Percentiles rank a stretch among this genome's conserved stretches.
Evolutionary conservation across 2,888 invertebrate genomes (phyloP).

Genomic region (Thecophora atra): DNA sequence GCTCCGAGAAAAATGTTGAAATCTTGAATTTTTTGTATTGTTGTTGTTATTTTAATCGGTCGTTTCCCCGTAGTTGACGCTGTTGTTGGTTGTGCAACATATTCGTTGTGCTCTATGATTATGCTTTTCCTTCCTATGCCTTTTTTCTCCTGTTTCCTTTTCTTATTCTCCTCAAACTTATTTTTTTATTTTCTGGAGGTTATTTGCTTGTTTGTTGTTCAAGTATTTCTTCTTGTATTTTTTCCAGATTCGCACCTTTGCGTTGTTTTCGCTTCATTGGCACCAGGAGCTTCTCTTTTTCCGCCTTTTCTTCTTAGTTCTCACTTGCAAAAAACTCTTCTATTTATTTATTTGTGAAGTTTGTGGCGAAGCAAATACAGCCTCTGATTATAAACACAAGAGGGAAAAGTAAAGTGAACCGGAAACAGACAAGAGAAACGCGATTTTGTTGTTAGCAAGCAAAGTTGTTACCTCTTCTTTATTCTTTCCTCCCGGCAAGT

Average conservation of each 20-base stretch:
- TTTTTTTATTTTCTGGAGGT: too few relatives aligned
- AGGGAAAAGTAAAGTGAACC: neutral
- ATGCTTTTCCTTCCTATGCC: neutral
- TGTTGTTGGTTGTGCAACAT: neutral
- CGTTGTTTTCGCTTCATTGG: neutral
- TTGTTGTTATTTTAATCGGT: neutral
- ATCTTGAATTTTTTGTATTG: neutral
- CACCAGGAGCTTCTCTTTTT: neutral
- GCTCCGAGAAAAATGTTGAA: too few relatives aligned
- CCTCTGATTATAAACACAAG: constrained; percentile 1
- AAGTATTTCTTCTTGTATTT: constrained; percentile 2
- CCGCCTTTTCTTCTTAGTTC: neutral
- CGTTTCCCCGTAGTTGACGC: neutral
- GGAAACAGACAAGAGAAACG: constrained; percentile 8
- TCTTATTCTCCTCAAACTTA: too few relatives aligned
- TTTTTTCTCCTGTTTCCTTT: neutral
- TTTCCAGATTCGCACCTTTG: constrained; percentile 10
- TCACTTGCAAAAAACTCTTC: neutral
- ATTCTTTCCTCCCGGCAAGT: too few relatives aligned
- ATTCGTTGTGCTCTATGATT: neutral
- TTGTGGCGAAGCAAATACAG: constrained; percentile 2
- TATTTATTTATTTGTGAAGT: constrained; percentile 14
- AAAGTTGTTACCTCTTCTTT: too few relatives aligned
- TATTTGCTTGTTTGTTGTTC: neutral
- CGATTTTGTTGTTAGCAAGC: constrained; percentile 8